Evolutionary conservation across 2,113 vertebrate species (phyloP), one percentile per base, ranked within the genome.

Genomic region (Eidolon helvum): DNA sequence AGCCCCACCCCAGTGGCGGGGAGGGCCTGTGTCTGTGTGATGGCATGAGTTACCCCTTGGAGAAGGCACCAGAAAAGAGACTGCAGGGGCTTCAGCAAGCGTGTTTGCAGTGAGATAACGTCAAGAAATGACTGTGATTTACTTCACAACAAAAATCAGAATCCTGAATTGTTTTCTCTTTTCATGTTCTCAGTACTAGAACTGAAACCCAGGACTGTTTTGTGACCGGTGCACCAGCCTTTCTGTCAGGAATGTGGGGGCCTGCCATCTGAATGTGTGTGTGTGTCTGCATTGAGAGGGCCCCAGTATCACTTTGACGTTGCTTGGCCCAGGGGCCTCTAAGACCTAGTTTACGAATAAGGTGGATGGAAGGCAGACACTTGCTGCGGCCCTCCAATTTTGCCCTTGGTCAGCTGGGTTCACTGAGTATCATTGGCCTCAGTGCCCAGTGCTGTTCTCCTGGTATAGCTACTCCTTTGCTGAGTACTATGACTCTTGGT

Each of bases 141-240:
- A 53, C n/a, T 40, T 93, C 43, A 8, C 14, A 48, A 3, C 43
- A 84, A 28, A 95, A 63, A 93, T 93, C 74, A 68, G 69, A 79
- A 35, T 72, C n/a, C 57, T 38, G 78, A 28, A 33, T 79, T 11
- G 11, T 71, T 50, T 61, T 61, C 48, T 80, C 61, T 86, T 79
- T 55, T 22, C 10, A 26, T 63, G n/a, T 30, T 48, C 40, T 72
- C 24, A 21, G 38, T 40, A 2, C 21, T 61, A 50, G 50, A 30
- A 40, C 24, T 84, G 48, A 88, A 69, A 26, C 10, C 4, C 6
- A 50, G 21, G 48, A 3, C 43, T 21, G 35, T 88, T 78, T 1
- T 38, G 71, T 77, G 69, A 55, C 43, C 3, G 4, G 11, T 7
- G 11, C 35, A 5, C 38, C 63, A 33, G n/a, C 28, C 63, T 38